Conservation (phyloP, 2,888 invertebrate species). For the Cheilosia vulpina region DNA sequence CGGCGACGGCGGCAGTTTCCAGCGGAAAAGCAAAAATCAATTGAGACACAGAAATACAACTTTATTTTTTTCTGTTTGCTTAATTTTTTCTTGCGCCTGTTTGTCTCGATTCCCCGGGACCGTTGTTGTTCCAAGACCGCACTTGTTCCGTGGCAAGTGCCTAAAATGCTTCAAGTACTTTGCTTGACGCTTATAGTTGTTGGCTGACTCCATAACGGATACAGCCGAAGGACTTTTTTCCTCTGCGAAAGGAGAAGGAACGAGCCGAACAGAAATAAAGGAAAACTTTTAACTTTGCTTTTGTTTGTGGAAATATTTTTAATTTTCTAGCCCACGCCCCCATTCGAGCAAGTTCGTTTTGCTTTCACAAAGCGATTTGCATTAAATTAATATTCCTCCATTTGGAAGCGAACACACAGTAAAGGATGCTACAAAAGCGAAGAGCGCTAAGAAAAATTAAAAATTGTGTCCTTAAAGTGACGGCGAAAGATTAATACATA, state of each 20-base stretch:
- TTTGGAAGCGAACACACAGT: conserved; percentile 35
- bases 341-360: conserved; percentile 42
- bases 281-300: conserved; percentile 69
- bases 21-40: conserved; percentile 69
- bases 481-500: conserved; percentile 60
- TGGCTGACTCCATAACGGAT: conserved; percentile 61
- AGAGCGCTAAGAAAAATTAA: conserved; percentile 34
- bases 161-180: conserved; percentile 74
- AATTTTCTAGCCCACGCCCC: conserved; percentile 55
- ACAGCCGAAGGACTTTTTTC: conserved; percentile 64
- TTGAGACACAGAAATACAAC: conserved; percentile 61
- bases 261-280: background rate
- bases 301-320: conserved; percentile 73
- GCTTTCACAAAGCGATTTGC: conserved; percentile 72
- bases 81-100: conserved; percentile 3
- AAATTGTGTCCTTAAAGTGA: conserved; percentile 65
- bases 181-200: conserved; percentile 72
- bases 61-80: conserved; percentile 10
- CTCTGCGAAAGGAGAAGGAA: conserved; percentile 13
- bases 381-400: conserved; percentile 72
- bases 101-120: conserved; percentile 43
- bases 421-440: conserved; percentile 33
- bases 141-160: conserved; percentile 72
- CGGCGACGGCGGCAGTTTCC: conserved; percentile 35
- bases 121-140: conserved; percentile 68